phyloP scores from a whole-genome alignment of 2,888 invertebrate species.

The Spicauda simplicius region DNA sequence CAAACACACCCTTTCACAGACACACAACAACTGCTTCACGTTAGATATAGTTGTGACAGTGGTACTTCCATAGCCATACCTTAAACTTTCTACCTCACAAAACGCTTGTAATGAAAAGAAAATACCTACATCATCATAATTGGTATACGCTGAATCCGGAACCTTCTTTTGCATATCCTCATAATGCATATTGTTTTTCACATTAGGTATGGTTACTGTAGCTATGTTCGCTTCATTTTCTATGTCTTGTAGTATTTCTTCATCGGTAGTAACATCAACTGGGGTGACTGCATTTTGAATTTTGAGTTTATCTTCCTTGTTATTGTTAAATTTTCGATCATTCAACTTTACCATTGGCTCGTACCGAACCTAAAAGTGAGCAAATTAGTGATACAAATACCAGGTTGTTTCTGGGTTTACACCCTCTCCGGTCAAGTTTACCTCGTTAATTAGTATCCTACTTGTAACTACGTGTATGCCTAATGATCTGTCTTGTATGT shows the following conservation, averaged over 20 bases:
- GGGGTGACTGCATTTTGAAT: neutral
- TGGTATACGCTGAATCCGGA: conserved; percentile 2
- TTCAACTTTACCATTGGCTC: neutral
- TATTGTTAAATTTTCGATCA: neutral
- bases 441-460: no score
- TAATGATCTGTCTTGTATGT: no score
- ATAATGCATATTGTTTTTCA: neutral
- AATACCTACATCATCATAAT: conserved; percentile 16
- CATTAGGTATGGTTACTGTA: neutral
- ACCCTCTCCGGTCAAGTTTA: no score
- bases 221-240: neutral
- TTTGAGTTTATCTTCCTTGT: neutral
- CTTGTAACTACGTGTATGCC: no score
- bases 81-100: no score
- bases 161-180: conserved; percentile 12
- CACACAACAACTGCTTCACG: no score
- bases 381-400: neutral
- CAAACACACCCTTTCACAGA: no score
- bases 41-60: no score
- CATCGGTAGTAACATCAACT: neutral
- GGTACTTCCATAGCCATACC: no score
- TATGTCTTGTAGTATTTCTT: neutral
- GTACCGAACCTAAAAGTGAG: neutral
- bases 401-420: no score
- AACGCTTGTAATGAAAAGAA: no score